These are phyloP conservation scores for Pollachius pollachius DNA, from an alignment of 2,113 vertebrate genomes.

Conservation along the genomic window DNA sequence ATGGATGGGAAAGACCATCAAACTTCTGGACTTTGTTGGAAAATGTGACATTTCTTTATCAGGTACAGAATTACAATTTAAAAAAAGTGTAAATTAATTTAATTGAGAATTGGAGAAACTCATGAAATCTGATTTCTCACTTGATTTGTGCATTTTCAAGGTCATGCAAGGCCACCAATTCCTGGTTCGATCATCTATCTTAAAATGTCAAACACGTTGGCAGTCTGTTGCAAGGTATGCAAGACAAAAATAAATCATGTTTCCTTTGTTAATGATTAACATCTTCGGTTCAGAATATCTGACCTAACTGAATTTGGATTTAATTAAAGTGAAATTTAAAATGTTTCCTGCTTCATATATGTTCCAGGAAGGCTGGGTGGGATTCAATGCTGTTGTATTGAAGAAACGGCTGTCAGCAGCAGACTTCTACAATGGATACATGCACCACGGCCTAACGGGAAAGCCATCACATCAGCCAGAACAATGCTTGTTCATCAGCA, in stretches of 20 bases:
- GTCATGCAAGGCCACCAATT: constrained; percentile 34
- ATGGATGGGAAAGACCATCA: constrained; percentile 82
- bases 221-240: constrained; percentile 87
- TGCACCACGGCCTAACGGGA: constrained; percentile 78
- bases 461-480: constrained; percentile 17
- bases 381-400: constrained; percentile 77
- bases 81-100: neutral
- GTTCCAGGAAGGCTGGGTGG: constrained; percentile 88
- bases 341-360: neutral
- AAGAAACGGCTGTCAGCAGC: constrained; percentile 85
- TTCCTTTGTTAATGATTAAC: no score
- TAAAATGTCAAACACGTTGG: constrained; percentile 73
- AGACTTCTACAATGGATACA: constrained; percentile 95
- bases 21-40: constrained; percentile 86
- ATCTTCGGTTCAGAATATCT: no score
- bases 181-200: constrained; percentile 84
- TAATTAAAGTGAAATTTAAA: no score
- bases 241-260: no score
- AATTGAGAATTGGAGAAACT: neutral
- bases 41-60: constrained; percentile 65
- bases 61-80: constrained; percentile 51
- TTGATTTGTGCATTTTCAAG: constrained; percentile 32
- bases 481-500: constrained; percentile 79
- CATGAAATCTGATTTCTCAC: neutral
- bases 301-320: no score